Conservation (phyloP, 2,797 vertebrate species). For the Sebastes minor region DNA sequence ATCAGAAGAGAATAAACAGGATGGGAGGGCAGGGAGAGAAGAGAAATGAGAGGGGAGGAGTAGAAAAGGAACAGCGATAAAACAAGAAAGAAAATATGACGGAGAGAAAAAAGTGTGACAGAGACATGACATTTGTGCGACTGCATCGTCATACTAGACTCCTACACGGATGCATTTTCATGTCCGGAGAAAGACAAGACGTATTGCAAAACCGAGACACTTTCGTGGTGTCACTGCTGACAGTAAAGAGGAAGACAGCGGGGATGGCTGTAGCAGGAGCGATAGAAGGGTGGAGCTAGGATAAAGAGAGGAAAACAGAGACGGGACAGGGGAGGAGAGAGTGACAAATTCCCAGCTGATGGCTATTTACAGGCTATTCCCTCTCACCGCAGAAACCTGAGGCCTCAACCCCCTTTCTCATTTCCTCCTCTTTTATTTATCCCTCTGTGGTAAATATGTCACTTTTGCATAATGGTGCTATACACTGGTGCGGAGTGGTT, state of each 20-base stretch:
- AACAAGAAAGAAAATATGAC: not conserved
- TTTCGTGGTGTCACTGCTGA: conserved; percentile 32
- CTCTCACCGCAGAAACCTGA: conserved; percentile 34
- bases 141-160: conserved; percentile 9
- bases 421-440: conserved; percentile 69
- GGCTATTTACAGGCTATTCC: conserved; percentile 74
- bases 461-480: conserved; percentile 77
- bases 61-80: not conserved
- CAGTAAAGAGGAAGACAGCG: conserved; percentile 38
- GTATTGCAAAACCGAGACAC: not conserved
- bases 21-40: not conserved
- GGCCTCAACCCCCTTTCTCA: conserved; percentile 50
- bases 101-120: not conserved
- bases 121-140: conserved; percentile 6
- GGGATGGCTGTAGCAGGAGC: conserved; percentile 18
- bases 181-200: conserved; percentile 16
- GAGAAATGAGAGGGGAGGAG: not conserved
- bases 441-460: conserved; percentile 64
- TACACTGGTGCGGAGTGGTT: conserved; percentile 32
- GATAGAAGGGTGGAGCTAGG: conserved; percentile 20
- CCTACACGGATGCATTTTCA: conserved; percentile 11
- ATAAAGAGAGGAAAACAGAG: conserved; percentile 22
- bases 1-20: conserved; percentile 19
- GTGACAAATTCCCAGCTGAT: conserved; percentile 71
- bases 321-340: conserved; percentile 45